Conservation (phyloP, 2,113 vertebrate genomes). For the Pollachius pollachius region DNA sequence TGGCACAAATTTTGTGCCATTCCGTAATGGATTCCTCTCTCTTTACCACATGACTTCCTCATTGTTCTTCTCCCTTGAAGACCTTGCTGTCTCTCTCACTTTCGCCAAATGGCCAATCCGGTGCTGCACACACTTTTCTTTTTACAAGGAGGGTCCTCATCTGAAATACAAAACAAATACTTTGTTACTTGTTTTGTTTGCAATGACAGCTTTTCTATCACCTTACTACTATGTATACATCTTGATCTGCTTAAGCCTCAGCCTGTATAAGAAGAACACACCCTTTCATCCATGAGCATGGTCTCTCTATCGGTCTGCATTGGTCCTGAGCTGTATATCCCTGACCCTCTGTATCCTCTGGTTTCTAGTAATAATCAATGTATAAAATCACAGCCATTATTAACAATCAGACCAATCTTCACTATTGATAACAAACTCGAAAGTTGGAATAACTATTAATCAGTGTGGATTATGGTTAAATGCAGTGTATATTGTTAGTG, state of each 20-base stretch:
- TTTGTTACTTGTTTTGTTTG: neutral
- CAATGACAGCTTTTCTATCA: neutral
- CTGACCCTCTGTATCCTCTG: neutral
- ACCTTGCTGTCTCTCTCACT: neutral
- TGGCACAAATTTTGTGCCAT: neutral
- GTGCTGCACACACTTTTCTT: constrained; percentile 1
- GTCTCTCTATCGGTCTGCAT: neutral
- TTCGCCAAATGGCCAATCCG: neutral
- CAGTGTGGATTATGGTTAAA: neutral
- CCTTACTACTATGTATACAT: constrained; percentile 1
- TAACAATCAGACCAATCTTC: constrained; percentile 1
- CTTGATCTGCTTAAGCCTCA: neutral
- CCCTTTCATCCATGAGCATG: neutral
- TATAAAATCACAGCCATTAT: neutral
- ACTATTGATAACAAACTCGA: neutral
- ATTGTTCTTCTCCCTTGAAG: neutral
- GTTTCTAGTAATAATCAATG: constrained; percentile 3
- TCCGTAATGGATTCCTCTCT: neutral
- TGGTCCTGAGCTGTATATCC: neutral
- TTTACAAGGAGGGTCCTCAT: neutral
- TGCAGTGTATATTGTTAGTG: neutral
- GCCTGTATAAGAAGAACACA: neutral
- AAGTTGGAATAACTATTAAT: neutral
- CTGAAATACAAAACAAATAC: neutral
- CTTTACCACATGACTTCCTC: neutral